Percentiles rank a stretch among this genome's conserved stretches.
phyloP scores from a whole-genome alignment of 2,113 vertebrate genomes.

The Malurus cyaneus region DNA sequence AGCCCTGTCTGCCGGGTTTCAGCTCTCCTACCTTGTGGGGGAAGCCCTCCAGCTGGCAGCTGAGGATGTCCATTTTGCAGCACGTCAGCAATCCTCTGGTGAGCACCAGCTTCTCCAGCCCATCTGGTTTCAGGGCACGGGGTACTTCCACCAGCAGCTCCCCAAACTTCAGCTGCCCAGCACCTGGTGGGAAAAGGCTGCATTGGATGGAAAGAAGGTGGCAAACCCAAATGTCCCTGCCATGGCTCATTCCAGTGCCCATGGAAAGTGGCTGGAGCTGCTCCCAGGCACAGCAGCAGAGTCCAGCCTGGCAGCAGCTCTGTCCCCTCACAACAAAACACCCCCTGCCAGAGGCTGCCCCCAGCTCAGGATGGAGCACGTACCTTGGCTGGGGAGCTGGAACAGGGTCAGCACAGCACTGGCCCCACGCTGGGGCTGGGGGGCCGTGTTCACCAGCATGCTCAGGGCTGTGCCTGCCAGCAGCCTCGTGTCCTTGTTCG shows the following conservation, averaged over 20 bases:
- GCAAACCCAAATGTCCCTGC: neutral
- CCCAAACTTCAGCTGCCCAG: constrained; percentile 71
- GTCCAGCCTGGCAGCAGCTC: neutral
- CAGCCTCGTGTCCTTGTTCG: constrained; percentile 79
- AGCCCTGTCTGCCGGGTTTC: accelerated
- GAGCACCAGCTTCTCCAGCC: constrained; percentile 75
- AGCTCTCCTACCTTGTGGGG: constrained; percentile 12
- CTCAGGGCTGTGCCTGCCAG: constrained; percentile 82
- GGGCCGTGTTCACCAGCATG: constrained; percentile 82
- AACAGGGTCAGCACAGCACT: constrained; percentile 73
- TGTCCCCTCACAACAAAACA: neutral
- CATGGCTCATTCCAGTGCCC: neutral
- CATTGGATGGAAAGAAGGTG: neutral
- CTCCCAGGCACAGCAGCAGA: neutral
- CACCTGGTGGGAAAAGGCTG: constrained; percentile 53
- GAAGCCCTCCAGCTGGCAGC: constrained; percentile 15
- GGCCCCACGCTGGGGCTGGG: constrained; percentile 54
- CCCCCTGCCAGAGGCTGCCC: neutral
- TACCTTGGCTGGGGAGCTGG: constrained; percentile 64
- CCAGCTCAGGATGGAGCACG: neutral
- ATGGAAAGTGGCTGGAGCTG: neutral
- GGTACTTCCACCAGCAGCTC: constrained; percentile 64
- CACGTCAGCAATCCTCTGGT: constrained; percentile 81
- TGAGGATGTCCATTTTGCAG: constrained; percentile 75
- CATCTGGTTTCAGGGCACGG: neutral